Conservation (phyloP, 53 echinoderm and acorn worm species). For the Actinopyga echinites region DNA sequence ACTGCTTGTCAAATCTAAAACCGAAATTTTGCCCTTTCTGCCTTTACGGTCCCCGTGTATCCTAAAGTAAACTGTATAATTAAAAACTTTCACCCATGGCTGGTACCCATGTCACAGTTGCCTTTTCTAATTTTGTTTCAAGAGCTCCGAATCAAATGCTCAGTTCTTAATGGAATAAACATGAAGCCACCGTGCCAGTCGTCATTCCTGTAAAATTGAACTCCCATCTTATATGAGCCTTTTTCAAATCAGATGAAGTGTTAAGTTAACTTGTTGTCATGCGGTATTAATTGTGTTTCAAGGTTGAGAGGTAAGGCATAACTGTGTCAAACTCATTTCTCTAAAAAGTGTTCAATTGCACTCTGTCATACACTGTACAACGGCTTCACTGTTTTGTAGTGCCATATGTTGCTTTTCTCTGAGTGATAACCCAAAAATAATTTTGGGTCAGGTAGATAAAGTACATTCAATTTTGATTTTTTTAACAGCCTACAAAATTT, state of each 20-base stretch:
- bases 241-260: too few relatives aligned
- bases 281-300: conserved; percentile 26
- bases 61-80: conserved; percentile 40
- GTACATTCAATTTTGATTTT: too few relatives aligned
- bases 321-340: conserved; percentile 11
- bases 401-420: too few relatives aligned
- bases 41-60: background rate
- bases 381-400: too few relatives aligned
- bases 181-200: background rate
- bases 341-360: too few relatives aligned
- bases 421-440: too few relatives aligned
- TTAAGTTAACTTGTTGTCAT: conserved; percentile 29
- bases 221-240: too few relatives aligned
- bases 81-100: conserved; percentile 24
- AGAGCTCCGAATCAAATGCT: background rate
- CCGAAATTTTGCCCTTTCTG: background rate
- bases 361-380: too few relatives aligned
- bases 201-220: too few relatives aligned
- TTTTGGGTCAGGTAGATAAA: too few relatives aligned
- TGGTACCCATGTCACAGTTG: background rate
- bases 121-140: conserved; percentile 12
- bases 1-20: too few relatives aligned
- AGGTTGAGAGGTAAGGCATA: conserved; percentile 5
- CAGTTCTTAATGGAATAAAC: background rate
- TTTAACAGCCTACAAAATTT: too few relatives aligned